Base-by-base conservation (phyloP, 2,888 invertebrate genomes). In the Xestia rhomboidea region DNA sequence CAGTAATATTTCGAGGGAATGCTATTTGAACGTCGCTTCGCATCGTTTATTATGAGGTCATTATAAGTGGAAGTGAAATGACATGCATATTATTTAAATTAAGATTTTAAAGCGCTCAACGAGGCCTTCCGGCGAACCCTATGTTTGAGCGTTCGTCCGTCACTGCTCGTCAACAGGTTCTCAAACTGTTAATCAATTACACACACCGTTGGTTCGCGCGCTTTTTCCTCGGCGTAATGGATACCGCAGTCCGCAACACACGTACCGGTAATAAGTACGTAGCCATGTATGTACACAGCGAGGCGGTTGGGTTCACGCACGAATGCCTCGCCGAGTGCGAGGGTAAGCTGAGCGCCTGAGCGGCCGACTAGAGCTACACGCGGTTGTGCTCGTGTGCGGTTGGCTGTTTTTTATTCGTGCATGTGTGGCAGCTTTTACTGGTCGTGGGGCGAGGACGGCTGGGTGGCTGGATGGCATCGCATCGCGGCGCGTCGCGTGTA, bases 151-250 rank as follows among this genome's bases (percentile, higher is more conserved):
- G 81, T 73, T 81, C 85, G 88, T 83, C 87, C 92, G 90, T 90
- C 92, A 90, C 82, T 83, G 57, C 75, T 89, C 89, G 91, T 90
- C 90, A 91, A 91, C 93, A 90, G 93, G 92, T 92, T 94, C 93
- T 94, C 93, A 92, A 94, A 95, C 95, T 94, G 94, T 93, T 95
- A 95, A 96, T 96, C 95, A 96, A 96, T 96, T 96, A 96, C 93
- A 94, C 95, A 94, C 93, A 89, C 94, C 92, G 94, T 91, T 94
- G 95, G 92, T 90, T 93, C 88, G 92, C 92, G 92, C 93, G 92
- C 94, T 95, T 95, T 89, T 95, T 95, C 94, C 94, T 91, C 90
- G 90, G 90, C 92, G 96, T 96, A 96, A 96, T 96, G 95, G 94
- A 96, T 94, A 95, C 94, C 93, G 90, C 88, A 88, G 86, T 85